phyloP scores from a whole-genome alignment of 2,113 vertebrate species.

The Pitta sordida region DNA sequence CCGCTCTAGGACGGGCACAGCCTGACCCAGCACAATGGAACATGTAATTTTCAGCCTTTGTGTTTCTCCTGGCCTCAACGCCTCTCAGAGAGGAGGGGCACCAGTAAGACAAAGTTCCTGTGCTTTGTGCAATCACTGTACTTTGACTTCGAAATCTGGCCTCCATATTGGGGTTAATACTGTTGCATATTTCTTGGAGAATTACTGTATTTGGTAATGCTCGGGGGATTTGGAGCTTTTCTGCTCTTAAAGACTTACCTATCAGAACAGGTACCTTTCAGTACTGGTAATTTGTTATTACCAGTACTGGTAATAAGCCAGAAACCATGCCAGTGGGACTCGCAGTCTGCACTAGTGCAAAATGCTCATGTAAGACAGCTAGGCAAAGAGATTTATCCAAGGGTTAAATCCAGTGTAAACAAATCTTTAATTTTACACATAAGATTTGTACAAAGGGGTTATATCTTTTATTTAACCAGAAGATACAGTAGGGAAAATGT shows the following conservation, averaged over 20 bases:
- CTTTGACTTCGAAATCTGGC: background rate
- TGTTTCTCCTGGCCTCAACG: background rate
- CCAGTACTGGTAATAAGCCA: background rate
- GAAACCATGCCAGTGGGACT: background rate
- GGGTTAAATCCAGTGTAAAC: background rate
- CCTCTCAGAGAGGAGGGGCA: background rate
- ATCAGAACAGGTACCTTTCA: background rate
- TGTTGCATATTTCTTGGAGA: background rate
- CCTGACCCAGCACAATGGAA: background rate
- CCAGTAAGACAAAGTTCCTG: background rate
- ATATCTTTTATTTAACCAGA: background rate
- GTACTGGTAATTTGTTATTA: background rate
- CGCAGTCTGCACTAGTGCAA: background rate
- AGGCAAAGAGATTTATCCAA: background rate
- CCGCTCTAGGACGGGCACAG: background rate
- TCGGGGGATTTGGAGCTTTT: background rate
- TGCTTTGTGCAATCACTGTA: background rate
- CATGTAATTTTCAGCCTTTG: background rate
- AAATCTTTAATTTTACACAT: background rate
- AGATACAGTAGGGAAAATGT: background rate
- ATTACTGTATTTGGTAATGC: background rate
- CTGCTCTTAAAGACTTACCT: background rate
- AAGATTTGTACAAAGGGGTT: background rate
- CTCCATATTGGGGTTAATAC: background rate
- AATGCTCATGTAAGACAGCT: rapidly evolving